Conservation (phyloP, 2,888 invertebrate genomes). For the Shargacucullia verbasci region DNA sequence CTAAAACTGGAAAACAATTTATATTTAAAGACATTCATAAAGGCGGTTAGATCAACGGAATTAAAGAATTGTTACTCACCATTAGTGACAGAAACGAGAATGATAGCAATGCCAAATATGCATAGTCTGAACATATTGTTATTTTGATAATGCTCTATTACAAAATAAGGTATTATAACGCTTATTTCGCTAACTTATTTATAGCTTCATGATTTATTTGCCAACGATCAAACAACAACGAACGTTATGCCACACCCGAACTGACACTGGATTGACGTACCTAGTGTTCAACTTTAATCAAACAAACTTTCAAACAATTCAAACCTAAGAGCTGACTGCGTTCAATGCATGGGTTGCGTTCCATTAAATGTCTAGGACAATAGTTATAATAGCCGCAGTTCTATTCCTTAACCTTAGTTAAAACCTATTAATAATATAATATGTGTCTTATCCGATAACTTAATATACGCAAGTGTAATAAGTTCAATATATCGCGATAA, state of each 20-base stretch:
- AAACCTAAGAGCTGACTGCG: too few species aligned
- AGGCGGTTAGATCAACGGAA: background rate
- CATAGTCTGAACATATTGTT: constrained; percentile 37
- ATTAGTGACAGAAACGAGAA: constrained; percentile 47
- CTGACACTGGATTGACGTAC: constrained; percentile 19
- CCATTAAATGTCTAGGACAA: too few species aligned
- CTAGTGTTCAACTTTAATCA: too few species aligned
- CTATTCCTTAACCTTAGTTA: too few species aligned
- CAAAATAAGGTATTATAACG: too few species aligned
- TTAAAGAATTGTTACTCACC: constrained; percentile 34
- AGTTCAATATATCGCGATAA: too few species aligned
- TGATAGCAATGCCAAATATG: constrained; percentile 26
- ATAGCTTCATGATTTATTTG: constrained; percentile 15
- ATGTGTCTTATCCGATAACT: too few species aligned
- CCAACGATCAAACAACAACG: constrained; percentile 14
- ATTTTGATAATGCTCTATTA: background rate
- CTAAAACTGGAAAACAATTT: constrained; percentile 84
- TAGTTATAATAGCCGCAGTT: too few species aligned
- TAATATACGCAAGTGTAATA: too few species aligned
- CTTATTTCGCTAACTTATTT: background rate
- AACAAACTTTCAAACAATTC: too few species aligned
- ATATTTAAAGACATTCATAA: background rate
- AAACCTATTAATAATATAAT: too few species aligned
- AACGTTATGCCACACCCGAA: constrained; percentile 43
- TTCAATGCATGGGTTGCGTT: too few species aligned